Conservation (phyloP, 2,888 invertebrate species). For the Byasa hedistus region DNA sequence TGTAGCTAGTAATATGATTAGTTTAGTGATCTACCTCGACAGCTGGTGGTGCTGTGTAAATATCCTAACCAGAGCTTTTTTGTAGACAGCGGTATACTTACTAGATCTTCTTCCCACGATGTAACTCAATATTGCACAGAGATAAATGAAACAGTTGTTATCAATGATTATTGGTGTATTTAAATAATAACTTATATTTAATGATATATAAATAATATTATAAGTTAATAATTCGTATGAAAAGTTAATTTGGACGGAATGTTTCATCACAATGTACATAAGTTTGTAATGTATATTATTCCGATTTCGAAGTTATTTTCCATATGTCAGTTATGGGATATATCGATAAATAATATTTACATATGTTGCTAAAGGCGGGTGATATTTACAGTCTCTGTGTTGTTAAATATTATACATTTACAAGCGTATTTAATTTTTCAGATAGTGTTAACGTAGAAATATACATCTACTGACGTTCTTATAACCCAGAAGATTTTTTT, state of each 20-base stretch:
- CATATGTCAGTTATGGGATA: not conserved
- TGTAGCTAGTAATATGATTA: too few relatives aligned
- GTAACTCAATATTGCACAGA: not conserved
- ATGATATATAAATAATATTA: conserved; percentile 56
- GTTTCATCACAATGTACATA: conserved; percentile 70
- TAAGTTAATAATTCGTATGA: conserved; percentile 60
- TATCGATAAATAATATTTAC: conserved; percentile 32
- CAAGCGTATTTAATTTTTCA: not conserved
- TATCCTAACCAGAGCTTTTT: too few relatives aligned
- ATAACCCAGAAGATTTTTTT: not conserved
- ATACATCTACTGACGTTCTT: not conserved
- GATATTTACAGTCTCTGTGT: conserved; percentile 19
- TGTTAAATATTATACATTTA: conserved; percentile 7
- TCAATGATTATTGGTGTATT: conserved; percentile 36
- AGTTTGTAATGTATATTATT: conserved; percentile 43
- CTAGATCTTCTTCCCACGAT: too few relatives aligned
- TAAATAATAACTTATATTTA: conserved; percentile 45
- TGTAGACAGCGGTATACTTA: too few relatives aligned
- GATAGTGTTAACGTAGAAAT: not conserved
- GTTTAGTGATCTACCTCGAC: too few relatives aligned
- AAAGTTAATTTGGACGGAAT: conserved; percentile 59
- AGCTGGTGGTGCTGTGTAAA: too few relatives aligned
- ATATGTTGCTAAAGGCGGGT: conserved; percentile 29
- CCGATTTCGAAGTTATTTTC: conserved; percentile 31
- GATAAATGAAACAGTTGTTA: conserved; percentile 33